Evolutionary conservation across 2,113 vertebrate species (phyloP), one percentile per base, ranked within the genome.

Genomic region (Crocuta crocuta): DNA sequence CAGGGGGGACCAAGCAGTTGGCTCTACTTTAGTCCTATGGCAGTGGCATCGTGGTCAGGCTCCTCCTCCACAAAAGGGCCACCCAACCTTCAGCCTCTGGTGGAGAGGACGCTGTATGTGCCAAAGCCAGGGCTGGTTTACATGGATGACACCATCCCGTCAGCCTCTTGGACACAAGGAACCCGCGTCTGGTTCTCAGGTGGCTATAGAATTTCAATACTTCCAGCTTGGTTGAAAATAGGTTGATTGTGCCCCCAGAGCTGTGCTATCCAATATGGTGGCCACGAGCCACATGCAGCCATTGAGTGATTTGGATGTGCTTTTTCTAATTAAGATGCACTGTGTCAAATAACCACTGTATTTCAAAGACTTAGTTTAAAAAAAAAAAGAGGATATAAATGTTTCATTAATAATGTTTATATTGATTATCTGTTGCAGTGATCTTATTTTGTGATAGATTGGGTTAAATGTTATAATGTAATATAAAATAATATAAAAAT

Each of bases 161-260:
- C 78, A 39, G 1, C 4, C 33, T 33, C 31, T 26, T 35, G 55
- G 43, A 86, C 33, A 17, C 58, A 43, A 31, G 33, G 66, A 0
- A 11, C 12, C 45, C 73, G n/a, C 7, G 15, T 0, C 0, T 26
- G n/a, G 9, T 9, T 53, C 8, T 66, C 0, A 1, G 6, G 31
- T 1, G 31, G 7, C 0, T 0, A 0, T 0, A 9, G 82, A 73
- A 15, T 33, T 39, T 65, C 66, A 61, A 5, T 15, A 21, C 71
- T 61, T 45, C 66, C 58, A 11, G 26, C 12, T 28, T 23, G 58
- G 35, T 4, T 13, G 45, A 4, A 79, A 53, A 70, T 23, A 33
- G 45, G 24, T 3, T 1, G 7, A 26, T 23, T 26, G 21, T 11
- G 35, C 65, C 76, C 63, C 71, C 17, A 55, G 66, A 45, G 33